Percentiles rank a stretch among this genome's conserved stretches.
Conservation (phyloP, 2,797 vertebrate genomes). For the Notolepis coatsorum region DNA sequence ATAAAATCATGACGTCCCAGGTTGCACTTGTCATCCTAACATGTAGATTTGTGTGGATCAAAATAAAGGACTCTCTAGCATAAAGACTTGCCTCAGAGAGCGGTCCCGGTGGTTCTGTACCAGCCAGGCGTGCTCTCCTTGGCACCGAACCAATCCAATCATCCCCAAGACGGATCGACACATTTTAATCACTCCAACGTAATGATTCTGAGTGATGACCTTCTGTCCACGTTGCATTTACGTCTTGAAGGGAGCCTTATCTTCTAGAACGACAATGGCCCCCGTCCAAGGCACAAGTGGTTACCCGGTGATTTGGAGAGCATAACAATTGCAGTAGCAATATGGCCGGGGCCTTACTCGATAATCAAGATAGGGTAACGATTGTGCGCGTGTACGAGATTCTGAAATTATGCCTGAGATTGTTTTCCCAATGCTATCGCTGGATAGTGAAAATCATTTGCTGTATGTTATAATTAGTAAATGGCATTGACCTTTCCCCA, state of each 20-base stretch:
- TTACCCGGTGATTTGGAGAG: too few species aligned
- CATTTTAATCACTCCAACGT: not conserved
- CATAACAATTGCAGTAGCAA: too few species aligned
- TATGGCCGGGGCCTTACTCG: too few species aligned
- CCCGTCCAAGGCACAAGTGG: not conserved
- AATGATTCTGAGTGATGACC: not conserved
- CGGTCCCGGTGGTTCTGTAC: not conserved
- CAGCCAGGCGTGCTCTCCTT: too few species aligned
- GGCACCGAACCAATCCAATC: not conserved
- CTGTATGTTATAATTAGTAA: slow-evolving; percentile 31
- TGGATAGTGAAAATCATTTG: slow-evolving; percentile 23
- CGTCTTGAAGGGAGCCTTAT: not conserved
- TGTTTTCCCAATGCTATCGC: slow-evolving; percentile 8
- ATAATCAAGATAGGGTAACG: not conserved
- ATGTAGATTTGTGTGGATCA: not conserved
- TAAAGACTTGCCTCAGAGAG: not conserved
- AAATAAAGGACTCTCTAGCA: not conserved
- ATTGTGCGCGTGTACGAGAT: slow-evolving; percentile 1
- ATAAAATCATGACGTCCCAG: not conserved
- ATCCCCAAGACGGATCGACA: not conserved
- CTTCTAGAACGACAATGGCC: not conserved
- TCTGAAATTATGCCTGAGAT: slow-evolving; percentile 4
- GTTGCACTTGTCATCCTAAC: not conserved
- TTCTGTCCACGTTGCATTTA: not conserved
- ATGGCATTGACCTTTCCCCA: slow-evolving; percentile 38